Base-by-base conservation (phyloP, 2,797 vertebrate genomes). In the Neosalanx taihuensis region DNA sequence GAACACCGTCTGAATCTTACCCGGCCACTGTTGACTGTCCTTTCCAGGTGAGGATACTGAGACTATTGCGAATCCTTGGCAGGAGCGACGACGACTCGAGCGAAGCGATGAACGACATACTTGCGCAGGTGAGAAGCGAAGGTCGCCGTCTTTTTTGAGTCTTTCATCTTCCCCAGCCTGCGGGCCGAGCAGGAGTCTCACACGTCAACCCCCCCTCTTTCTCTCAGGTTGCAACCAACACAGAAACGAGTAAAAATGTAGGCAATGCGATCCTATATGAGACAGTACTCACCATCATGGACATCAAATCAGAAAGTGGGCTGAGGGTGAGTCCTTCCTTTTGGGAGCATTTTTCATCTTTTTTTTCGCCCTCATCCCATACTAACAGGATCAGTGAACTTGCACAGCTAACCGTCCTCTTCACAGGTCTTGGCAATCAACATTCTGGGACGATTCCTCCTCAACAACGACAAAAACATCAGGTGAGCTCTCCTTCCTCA, bases 21-120 rank as follows among this genome's bases (percentile, higher is more conserved):
- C n/a, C 5, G 0, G n/a, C 35, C 29, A 2, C 6, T 46, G 12
- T 62, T 72, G n/a, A 37, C 12, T 41, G 33, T 35, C 53, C 10
- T 15, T 72, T 70, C 80, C 63, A 99, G 98, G 98, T 99, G 83
- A 94, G 98, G 86, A 99, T 99, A 93, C 93, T 99, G 88, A 94
- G 97, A 90, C 92, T 99, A 90, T 94, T 99, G 88, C 93, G 98
- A 91, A 99, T 99, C 93, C 91, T 99, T 87, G 98, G 97, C 81
- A 94, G 94, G 91, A 96, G 95, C 69, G 97, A 99, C 61, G 98
- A 99, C 7, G 98, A 99, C 89, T 99, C 97, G 70, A 99, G 98
- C 91, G 98, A 99, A 95, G 98, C 98, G 77, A 99, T 99, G 98
- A 99, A 99, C 89, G 98, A 99, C 88, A 99, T 99, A 88, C 95